phyloP scores from a whole-genome alignment of 2,113 vertebrate genomes.

The Burhinus bistriatus region DNA sequence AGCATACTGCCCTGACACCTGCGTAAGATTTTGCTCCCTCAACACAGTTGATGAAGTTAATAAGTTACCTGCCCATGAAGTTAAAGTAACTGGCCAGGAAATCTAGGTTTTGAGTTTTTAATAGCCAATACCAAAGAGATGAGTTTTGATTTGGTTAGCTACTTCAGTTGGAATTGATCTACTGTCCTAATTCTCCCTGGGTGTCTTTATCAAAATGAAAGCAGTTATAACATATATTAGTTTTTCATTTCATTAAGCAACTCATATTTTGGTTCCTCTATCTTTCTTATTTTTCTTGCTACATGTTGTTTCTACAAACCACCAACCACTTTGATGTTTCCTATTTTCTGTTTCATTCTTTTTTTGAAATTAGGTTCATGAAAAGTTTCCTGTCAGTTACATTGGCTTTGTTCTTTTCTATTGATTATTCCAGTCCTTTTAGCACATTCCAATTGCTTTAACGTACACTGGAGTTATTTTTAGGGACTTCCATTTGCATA shows the following conservation, averaged over 20 bases:
- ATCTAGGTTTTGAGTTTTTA: not conserved
- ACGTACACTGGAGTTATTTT: not conserved
- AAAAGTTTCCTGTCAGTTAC: not conserved
- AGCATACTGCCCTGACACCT: not conserved
- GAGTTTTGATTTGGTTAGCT: not conserved
- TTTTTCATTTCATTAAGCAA: not conserved
- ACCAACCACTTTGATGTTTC: not conserved
- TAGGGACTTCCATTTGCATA: not conserved
- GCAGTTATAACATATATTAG: not conserved
- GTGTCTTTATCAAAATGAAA: not conserved
- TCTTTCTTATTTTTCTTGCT: not conserved
- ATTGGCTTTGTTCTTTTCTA: not conserved
- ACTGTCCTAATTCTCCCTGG: not conserved
- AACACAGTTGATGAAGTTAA: not conserved
- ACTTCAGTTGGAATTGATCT: not conserved
- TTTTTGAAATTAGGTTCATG: not conserved
- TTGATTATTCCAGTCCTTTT: constrained; percentile 40
- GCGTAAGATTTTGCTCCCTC: not conserved
- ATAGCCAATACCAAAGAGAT: not conserved
- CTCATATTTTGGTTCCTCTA: not conserved
- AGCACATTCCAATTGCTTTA: constrained; percentile 15
- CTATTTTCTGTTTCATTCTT: not conserved
- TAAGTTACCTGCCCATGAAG: not conserved
- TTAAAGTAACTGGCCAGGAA: not conserved
- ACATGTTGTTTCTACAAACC: not conserved